Base-by-base conservation (phyloP, 2,797 vertebrate species). In the Peromyscus attwateri region DNA sequence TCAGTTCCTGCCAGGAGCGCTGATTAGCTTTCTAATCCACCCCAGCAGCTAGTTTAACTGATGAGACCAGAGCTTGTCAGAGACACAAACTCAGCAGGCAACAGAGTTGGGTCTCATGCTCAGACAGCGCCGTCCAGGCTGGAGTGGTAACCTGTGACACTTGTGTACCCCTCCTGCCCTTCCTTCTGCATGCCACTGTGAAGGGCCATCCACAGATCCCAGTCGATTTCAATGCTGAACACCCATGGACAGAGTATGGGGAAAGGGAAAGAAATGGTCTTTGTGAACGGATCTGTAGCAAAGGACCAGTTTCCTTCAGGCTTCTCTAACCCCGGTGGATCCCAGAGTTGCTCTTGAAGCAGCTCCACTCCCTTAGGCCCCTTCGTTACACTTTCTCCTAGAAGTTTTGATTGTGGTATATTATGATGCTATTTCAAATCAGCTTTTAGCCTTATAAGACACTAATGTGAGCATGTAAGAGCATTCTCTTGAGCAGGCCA, bases 351-450 rank as follows among this genome's bases (percentile, higher is more conserved):
- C 40, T 70, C 94, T 34, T 49, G 64, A 91, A 96, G 87, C 29
- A 87, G 11, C 40, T 57, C 80, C 43, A 34, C 80, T 92, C 97
- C 87, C 80, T 16, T 10, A 40, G 81, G 80, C 46, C 89, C 46
- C 92, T 89, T 97, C 75, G 46, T 93, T 85, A 29, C 62, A 82
- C 92, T 95, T 64, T 49, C 34, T 96, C 87, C 73, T 95, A 68
- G 82, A 94, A 64, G 84, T 94, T 95, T 93, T 96, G 94, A 96
- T 80, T 90, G 71, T 89, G 89, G 87, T 71, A 1, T 89, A 79
- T 88, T 95, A 79, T 81, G 96, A 96, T 95, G 77, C 52, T 95
- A 94, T 95, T 96, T 85, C 97, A 95, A 88, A 80, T 95, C 83
- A 93, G 81, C 77, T 29, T 95, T 94, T 71, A 94, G 80, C 87